These are phyloP conservation scores for Agonopterix heracliana DNA, from an alignment of 2,888 invertebrate species.

Conservation along the genomic window DNA sequence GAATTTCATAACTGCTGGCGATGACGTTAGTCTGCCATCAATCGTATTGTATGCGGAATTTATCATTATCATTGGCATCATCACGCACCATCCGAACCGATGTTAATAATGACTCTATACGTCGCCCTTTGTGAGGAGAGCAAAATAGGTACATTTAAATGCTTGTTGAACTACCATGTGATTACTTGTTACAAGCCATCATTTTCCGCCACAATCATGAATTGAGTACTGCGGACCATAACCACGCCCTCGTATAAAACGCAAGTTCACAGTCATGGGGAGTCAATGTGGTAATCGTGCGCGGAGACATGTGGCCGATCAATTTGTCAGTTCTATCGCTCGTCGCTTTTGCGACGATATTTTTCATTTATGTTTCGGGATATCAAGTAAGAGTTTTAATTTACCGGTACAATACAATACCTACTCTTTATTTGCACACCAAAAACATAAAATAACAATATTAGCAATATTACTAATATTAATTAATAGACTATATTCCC, in stretches of 20 bases:
- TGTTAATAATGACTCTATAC: too few species aligned
- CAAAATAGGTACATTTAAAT: constrained; percentile 9
- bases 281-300: constrained; percentile 40
- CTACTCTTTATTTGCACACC: background rate
- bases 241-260: constrained; percentile 70
- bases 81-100: too few species aligned
- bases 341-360: constrained; percentile 30
- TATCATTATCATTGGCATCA: too few species aligned
- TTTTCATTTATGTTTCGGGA: constrained; percentile 30
- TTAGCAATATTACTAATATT: too few species aligned
- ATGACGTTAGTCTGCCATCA: too few species aligned
- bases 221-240: constrained; percentile 16
- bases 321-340: constrained; percentile 25
- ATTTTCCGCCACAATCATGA: constrained; percentile 49
- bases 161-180: constrained; percentile 34
- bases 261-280: constrained; percentile 68
- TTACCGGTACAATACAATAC: background rate
- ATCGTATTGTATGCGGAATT: too few species aligned
- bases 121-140: too few species aligned
- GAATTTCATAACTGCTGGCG: too few species aligned
- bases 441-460: too few species aligned
- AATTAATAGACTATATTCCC: too few species aligned
- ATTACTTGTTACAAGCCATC: constrained; percentile 46
- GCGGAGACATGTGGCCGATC: constrained; percentile 45
- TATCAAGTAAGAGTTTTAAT: constrained; percentile 41